Evolutionary conservation across 2,888 invertebrate genomes (phyloP), one percentile per base, ranked within the genome.

Genomic region (Pterostichus niger): DNA sequence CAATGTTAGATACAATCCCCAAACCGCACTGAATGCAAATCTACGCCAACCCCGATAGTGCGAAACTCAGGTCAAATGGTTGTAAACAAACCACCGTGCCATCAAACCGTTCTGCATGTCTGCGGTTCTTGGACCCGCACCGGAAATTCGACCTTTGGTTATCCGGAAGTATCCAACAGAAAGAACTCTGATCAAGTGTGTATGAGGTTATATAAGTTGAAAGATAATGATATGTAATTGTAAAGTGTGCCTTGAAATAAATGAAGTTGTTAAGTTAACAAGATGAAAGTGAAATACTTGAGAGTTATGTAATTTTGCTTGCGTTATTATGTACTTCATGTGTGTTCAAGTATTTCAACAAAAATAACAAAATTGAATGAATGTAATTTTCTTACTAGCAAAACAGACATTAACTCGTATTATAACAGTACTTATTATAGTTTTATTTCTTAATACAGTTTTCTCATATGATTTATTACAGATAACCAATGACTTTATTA

Each of bases 51-150:
- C 31, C 40, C 52, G 73, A 54, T 13, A 78, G 71, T 54, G 52
- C 71, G 35, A 68, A 52, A 35, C 80, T 40, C 80, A 61, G 71
- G 71, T 81, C 81, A 73, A 77, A 81, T 56, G 71, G 73, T 56
- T 73, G 81, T 81, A 73, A 73, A 81, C 81, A 81, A 81, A 73
- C 71, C 73, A 35, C 24, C 7, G 10, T 33, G 40, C 64, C 64
- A 64, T 64, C 59, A 68, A 68, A 24, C 64, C 35, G 3, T 24
- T 24, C 24, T 24, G 24, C 24, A 24, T 24, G 40, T 68, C 35
- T 68, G 64, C 40, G 64, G 40, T 68, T 35, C 15, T 56, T 71
- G 17, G 17, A 56, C 2, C 68, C 15, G 1, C 0, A 17, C 68
- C 44, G 68, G 44, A 44, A 71, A 24, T 24, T 13, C 35, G 2